phyloP scores from a whole-genome alignment of 2,113 vertebrate species.

The Larimichthys polyactis region DNA sequence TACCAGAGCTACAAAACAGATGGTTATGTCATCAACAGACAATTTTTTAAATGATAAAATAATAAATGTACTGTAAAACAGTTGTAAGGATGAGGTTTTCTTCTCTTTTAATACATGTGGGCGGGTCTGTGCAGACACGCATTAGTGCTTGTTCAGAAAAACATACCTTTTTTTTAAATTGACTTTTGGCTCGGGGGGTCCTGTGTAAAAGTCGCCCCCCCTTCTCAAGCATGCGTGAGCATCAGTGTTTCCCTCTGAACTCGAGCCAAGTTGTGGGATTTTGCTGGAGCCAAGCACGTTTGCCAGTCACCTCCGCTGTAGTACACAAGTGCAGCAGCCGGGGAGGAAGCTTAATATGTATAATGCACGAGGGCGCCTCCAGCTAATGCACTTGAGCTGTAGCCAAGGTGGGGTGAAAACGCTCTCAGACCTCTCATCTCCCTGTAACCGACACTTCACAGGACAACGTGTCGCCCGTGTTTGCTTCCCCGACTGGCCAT shows the following conservation, averaged over 20 bases:
- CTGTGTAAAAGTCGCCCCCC: neutral
- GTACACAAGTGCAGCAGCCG: slow-evolving; percentile 37
- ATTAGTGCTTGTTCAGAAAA: neutral
- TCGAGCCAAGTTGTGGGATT: slow-evolving; percentile 27
- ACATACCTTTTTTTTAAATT: neutral
- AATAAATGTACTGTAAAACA: neutral
- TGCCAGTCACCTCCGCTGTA: slow-evolving; percentile 15
- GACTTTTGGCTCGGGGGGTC: neutral
- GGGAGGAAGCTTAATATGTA: slow-evolving; percentile 42
- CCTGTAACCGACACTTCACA: slow-evolving; percentile 22
- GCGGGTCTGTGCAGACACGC: too few species aligned
- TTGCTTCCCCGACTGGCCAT: neutral
- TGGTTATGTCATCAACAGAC: too few species aligned
- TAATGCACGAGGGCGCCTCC: slow-evolving; percentile 53
- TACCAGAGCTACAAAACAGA: neutral
- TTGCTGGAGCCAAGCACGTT: neutral
- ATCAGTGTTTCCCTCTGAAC: slow-evolving; percentile 22
- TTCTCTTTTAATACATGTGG: neutral
- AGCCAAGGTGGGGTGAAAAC: slow-evolving; percentile 6
- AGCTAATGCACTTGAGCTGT: slow-evolving; percentile 63
- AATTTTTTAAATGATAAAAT: neutral
- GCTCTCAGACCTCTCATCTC: slow-evolving; percentile 37
- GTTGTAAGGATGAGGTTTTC: neutral
- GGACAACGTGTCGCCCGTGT: slow-evolving; percentile 34
- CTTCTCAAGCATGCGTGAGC: neutral